These are phyloP conservation scores for Callionymus lyra DNA, from an alignment of 2,113 vertebrate species.

Conservation along the genomic window DNA sequence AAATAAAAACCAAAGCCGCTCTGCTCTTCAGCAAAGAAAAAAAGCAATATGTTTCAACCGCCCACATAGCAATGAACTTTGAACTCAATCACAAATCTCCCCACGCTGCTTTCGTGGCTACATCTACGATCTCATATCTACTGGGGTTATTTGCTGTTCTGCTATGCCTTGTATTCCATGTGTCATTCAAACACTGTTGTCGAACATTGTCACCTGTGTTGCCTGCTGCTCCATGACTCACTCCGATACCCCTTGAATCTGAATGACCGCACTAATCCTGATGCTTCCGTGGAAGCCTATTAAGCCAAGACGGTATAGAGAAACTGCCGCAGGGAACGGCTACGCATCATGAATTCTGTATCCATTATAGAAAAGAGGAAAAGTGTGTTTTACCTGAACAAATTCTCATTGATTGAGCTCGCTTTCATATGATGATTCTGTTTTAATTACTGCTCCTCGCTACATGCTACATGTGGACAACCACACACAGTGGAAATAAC, in stretches of 20 bases:
- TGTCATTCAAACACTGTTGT: conserved; percentile 12
- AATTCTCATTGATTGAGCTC: conserved; percentile 11
- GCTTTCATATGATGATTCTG: conserved; percentile 36
- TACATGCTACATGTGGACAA: conserved; percentile 18
- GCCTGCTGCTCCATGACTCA: conserved; percentile 23
- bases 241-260: conserved; percentile 32
- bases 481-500: conserved; percentile 8
- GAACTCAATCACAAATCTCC: conserved; percentile 48
- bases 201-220: conserved; percentile 35
- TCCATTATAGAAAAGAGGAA: conserved; percentile 41
- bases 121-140: conserved; percentile 15
- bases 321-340: conserved; percentile 32
- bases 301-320: conserved; percentile 38
- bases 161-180: conserved; percentile 17
- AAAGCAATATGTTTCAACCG: conserved; percentile 27
- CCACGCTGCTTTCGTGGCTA: conserved; percentile 12
- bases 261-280: conserved; percentile 21
- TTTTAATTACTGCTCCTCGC: conserved; percentile 26
- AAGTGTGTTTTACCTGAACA: conserved; percentile 45
- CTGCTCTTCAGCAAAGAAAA: conserved; percentile 3
- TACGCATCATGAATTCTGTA: conserved; percentile 48
- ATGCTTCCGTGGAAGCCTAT: conserved; percentile 34
- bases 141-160: conserved; percentile 7
- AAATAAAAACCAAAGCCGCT: conserved; percentile 9
- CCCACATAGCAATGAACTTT: conserved; percentile 26